These are phyloP conservation scores for Coenonympha glycerion DNA, from an alignment of 2,888 invertebrate genomes.

Conservation along the genomic window DNA sequence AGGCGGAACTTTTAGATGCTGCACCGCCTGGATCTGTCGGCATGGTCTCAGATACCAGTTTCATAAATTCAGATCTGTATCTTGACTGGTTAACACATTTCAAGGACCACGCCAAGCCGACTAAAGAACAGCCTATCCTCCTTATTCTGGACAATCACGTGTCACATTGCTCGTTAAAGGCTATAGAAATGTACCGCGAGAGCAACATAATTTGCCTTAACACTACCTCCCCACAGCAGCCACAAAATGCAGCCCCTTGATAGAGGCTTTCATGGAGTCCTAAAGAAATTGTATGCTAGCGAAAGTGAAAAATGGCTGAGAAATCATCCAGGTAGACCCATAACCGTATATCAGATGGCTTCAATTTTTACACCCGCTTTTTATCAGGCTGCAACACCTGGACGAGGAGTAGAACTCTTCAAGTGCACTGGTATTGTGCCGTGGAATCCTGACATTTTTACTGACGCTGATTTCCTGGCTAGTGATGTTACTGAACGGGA, in stretches of 20 bases:
- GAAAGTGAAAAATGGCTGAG: constrained; percentile 32
- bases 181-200: constrained; percentile 15
- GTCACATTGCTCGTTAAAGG: constrained; percentile 16
- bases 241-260: constrained; percentile 27
- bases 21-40: constrained; percentile 36
- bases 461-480: not conserved
- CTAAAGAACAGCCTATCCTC: constrained; percentile 19
- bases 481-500: not conserved
- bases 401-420: not conserved
- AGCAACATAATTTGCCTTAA: constrained; percentile 21
- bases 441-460: not conserved
- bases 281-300: constrained; percentile 28
- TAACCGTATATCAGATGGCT: constrained; percentile 10
- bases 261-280: constrained; percentile 14
- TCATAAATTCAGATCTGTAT: constrained; percentile 25
- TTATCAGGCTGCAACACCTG: not conserved
- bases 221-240: constrained; percentile 25
- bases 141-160: constrained; percentile 26
- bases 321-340: constrained; percentile 30
- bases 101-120: constrained; percentile 13
- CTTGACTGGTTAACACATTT: constrained; percentile 24
- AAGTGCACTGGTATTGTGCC: not conserved
- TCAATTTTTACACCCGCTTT: not conserved
- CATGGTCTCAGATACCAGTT: constrained; percentile 26
- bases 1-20: constrained; percentile 34